These are phyloP conservation scores for Chanos chanos DNA, from an alignment of 2,797 vertebrate species.

Conservation along the genomic window DNA sequence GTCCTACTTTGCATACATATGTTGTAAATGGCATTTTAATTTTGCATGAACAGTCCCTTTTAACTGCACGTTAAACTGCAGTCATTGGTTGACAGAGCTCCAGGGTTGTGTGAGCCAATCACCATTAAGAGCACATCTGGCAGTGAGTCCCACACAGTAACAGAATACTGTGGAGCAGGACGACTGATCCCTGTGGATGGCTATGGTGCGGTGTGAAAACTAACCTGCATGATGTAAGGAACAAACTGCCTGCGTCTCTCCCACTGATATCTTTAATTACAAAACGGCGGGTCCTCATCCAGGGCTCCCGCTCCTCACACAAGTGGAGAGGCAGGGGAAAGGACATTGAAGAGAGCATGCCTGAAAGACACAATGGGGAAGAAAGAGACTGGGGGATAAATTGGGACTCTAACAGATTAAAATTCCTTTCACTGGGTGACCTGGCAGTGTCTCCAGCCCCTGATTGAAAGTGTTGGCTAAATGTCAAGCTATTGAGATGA, in stretches of 20 bases:
- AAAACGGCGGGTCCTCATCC: not conserved
- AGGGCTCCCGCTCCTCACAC: not conserved
- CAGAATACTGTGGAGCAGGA: not conserved
- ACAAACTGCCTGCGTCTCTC: not conserved
- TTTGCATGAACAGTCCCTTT: no score
- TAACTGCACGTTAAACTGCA: no score
- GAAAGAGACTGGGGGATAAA: slow-evolving; percentile 11
- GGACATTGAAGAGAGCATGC: not conserved
- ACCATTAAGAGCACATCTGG: no score
- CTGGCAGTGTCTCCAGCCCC: slow-evolving; percentile 50
- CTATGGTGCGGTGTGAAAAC: not conserved
- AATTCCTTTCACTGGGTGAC: slow-evolving; percentile 64
- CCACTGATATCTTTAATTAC: slow-evolving; percentile 26
- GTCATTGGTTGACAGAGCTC: no score
- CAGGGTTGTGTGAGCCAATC: no score
- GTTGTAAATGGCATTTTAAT: no score
- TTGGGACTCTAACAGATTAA: slow-evolving; percentile 44
- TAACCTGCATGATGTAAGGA: slow-evolving; percentile 14
- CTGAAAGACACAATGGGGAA: slow-evolving; percentile 3
- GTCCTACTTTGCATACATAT: no score
- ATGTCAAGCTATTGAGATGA: slow-evolving; percentile 67
- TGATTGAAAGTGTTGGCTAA: slow-evolving; percentile 60
- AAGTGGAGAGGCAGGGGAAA: not conserved
- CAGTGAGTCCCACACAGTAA: not conserved
- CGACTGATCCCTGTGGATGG: not conserved